Evolutionary conservation across 2,888 invertebrate species (phyloP), one percentile per base, ranked within the genome.

Genomic region (Idaea aversata): DNA sequence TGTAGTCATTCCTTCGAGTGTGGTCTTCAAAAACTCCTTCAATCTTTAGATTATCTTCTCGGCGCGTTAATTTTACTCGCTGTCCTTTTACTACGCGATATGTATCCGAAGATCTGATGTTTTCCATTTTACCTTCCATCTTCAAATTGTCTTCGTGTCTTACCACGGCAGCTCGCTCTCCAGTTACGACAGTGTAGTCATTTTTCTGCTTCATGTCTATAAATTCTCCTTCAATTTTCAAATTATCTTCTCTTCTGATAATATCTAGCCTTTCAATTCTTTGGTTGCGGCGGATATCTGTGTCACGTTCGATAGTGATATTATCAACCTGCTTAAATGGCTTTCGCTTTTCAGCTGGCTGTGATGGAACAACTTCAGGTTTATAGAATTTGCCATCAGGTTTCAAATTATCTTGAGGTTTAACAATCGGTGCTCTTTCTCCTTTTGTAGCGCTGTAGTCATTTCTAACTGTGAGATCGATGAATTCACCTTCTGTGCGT

Each of bases 401-500:
- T 78, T 93, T 94, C 35, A 95, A 85, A 84, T 96, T 95, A 80
- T 96, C 96, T 77, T 95, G 94, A 62, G 94, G 95, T 74, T 88
- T 93, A 5, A 95, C 91, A 13, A 95, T 90, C 61, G 94, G 86
- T 15, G 94, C 94, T 72, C 95, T 88, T 79, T 96, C 96, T 1
- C 94, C 95, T 73, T 92, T 93, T 15, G 93, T 91, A 57, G 93
- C 90, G 68, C 88, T 87, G 69, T 94, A 93, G 78, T 94, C 91
- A 83, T 94, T 92, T 73, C 90, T 90, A 70, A 87, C 88, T 71
- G 86, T 83, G 68, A 84, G 87, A 79, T 93, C 93, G 74, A 91
- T 88, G 82, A 94, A 93, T 70, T 94, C 93, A 7, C 94, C 94
- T 81, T 94, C 94, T 5, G 91, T 90, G 80, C 82, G 86, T 70